phyloP scores from a whole-genome alignment of 2,797 vertebrate genomes.

The Acestrorhynchus altus region DNA sequence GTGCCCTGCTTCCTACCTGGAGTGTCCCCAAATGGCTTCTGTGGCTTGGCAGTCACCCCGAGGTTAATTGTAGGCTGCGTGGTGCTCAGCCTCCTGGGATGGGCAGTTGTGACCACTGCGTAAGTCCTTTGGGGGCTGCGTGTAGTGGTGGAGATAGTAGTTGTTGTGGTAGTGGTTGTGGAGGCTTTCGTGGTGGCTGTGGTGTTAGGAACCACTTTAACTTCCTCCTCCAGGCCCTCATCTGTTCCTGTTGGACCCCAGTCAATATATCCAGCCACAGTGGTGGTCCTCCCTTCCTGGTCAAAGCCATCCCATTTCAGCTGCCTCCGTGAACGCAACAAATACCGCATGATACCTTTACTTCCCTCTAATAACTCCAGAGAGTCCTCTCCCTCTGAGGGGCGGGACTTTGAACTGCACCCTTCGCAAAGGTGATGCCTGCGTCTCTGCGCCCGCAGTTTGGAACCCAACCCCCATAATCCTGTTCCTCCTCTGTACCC shows the following conservation, averaged over 20 bases:
- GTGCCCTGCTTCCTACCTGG: conserved; percentile 71
- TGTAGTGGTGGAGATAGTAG: conserved; percentile 71
- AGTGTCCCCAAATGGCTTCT: conserved; percentile 79
- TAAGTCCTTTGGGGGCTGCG: conserved; percentile 77
- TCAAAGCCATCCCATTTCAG: conserved; percentile 78
- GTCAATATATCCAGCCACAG: conserved; percentile 83
- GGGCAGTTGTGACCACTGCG: conserved; percentile 74
- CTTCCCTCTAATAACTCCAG: conserved; percentile 63
- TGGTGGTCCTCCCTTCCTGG: conserved; percentile 81
- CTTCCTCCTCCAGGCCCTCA: conserved; percentile 70
- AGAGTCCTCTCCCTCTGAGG: conserved; percentile 46
- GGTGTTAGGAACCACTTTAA: conserved; percentile 68
- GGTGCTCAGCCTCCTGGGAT: conserved; percentile 77
- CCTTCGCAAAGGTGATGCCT: conserved; percentile 48
- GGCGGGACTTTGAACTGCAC: conserved; percentile 35
- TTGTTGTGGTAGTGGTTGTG: conserved; percentile 69
- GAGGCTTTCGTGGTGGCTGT: conserved; percentile 73
- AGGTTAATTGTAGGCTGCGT: conserved; percentile 72
- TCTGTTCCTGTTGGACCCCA: conserved; percentile 84
- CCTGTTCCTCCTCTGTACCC: conserved; percentile 62
- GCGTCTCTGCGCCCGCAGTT: conserved; percentile 62
- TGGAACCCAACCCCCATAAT: conserved; percentile 51
- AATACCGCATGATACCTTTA: conserved; percentile 64
- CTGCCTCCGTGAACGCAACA: conserved; percentile 77
- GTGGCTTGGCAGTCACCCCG: conserved; percentile 79